These are phyloP conservation scores for Grammomys dolichurus DNA, from an alignment of 2,113 vertebrate genomes.

Conservation along the genomic window DNA sequence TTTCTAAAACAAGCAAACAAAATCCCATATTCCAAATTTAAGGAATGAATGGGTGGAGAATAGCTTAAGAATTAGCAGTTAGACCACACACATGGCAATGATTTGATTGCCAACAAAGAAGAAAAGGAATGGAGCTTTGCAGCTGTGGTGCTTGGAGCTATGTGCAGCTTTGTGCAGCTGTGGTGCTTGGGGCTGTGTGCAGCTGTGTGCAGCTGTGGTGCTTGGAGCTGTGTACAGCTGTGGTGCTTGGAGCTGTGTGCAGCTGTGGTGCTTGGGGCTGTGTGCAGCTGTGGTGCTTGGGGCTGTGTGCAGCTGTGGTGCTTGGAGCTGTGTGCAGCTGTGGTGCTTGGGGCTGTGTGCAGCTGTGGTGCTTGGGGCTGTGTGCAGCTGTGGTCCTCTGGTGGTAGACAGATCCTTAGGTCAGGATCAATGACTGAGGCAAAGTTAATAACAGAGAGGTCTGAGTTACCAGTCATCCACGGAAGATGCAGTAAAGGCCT, in stretches of 20 bases:
- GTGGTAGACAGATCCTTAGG: background rate
- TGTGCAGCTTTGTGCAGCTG: too few relatives aligned
- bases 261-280: background rate
- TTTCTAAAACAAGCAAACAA: background rate
- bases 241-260: too few relatives aligned
- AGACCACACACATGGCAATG: background rate
- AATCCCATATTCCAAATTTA: background rate
- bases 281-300: too few relatives aligned
- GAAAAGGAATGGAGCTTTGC: too few relatives aligned
- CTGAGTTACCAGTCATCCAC: background rate
- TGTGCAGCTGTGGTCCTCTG: background rate
- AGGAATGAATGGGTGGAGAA: background rate
- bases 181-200: too few relatives aligned
- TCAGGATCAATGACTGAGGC: background rate
- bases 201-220: too few relatives aligned
- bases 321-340: too few relatives aligned
- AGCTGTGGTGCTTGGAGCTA: background rate
- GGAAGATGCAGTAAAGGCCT: background rate
- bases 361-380: background rate
- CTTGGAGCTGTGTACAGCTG: too few relatives aligned
- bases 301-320: too few relatives aligned
- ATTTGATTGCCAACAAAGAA: background rate
- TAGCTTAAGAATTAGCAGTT: background rate
- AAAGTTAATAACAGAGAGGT: background rate
- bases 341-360: background rate